Evolutionary conservation across 2,797 vertebrate species (phyloP).

Genomic region (Bryconaethiops microstoma): DNA sequence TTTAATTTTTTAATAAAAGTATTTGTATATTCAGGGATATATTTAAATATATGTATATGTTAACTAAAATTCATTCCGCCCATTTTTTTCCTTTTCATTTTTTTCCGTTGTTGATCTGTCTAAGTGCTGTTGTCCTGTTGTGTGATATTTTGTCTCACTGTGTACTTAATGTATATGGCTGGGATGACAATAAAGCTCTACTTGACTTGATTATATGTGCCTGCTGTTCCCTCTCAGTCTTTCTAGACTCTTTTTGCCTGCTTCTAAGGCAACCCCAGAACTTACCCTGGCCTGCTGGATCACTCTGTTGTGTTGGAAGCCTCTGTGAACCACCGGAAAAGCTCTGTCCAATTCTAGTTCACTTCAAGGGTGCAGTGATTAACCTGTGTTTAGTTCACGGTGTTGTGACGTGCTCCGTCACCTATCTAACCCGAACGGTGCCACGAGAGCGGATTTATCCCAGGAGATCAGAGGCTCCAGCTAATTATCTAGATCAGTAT

Average conservation of each 20-base stretch:
- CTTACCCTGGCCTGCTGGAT: not conserved
- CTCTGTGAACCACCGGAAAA: not conserved
- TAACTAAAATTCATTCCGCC: no score
- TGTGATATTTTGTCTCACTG: no score
- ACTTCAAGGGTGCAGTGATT: not conserved
- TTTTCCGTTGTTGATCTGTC: no score
- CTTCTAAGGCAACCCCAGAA: no score
- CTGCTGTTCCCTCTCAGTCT: no score
- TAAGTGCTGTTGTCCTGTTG: no score
- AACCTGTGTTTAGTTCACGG: not conserved
- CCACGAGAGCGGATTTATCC: not conserved
- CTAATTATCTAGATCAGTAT: not conserved
- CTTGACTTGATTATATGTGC: no score
- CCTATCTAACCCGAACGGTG: not conserved
- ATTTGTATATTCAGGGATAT: no score
- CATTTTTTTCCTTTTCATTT: not conserved
- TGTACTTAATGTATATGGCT: no score
- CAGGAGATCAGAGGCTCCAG: not conserved
- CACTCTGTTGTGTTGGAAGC: not conserved
- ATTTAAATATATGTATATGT: no score
- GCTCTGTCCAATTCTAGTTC: slow-evolving; percentile 1
- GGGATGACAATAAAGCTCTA: no score
- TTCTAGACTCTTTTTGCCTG: not conserved
- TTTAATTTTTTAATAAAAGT: no score
- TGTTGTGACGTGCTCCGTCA: not conserved